Conservation (phyloP, 1,140 invertebrate species). For the Ceratina japonica region DNA sequence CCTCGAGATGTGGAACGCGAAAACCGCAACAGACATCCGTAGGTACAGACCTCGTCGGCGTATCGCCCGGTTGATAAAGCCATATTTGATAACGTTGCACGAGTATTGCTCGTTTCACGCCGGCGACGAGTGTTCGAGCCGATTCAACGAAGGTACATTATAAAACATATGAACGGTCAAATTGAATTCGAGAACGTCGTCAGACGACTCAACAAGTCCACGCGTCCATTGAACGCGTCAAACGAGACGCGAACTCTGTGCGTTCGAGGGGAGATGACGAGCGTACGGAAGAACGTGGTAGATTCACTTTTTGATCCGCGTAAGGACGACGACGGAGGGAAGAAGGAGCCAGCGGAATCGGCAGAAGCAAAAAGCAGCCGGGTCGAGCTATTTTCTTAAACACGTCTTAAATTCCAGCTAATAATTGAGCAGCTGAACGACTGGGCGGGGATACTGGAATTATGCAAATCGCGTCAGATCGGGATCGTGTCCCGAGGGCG, state of each 20-base stretch:
- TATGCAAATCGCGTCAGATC: conserved; percentile 78
- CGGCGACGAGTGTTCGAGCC: conserved; percentile 41
- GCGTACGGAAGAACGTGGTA: conserved; percentile 40
- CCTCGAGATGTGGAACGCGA: conserved; percentile 25
- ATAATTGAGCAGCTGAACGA: conserved; percentile 78
- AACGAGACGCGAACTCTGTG: too few relatives aligned
- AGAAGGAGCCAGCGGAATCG: conserved; percentile 57
- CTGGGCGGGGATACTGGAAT: conserved; percentile 76
- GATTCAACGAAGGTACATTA: not conserved
- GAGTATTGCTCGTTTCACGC: conserved; percentile 22
- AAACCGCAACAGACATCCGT: conserved; percentile 49
- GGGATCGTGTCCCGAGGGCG: conserved; percentile 74
- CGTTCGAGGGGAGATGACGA: not conserved
- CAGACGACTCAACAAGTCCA: too few relatives aligned
- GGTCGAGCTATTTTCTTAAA: conserved; percentile 77
- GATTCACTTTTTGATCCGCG: conserved; percentile 50
- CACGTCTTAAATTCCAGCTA: conserved; percentile 78
- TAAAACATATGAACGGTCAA: too few relatives aligned
- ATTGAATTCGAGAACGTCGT: too few relatives aligned
- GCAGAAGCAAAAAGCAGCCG: conserved; percentile 69
- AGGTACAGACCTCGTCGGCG: conserved; percentile 53
- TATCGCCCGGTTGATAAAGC: conserved; percentile 55
- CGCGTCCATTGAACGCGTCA: too few relatives aligned
- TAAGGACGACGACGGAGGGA: conserved; percentile 37
- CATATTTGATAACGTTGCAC: conserved; percentile 55